Evolutionary conservation across 2,113 vertebrate genomes (phyloP).

Genomic region (Elephantulus edwardii): DNA sequence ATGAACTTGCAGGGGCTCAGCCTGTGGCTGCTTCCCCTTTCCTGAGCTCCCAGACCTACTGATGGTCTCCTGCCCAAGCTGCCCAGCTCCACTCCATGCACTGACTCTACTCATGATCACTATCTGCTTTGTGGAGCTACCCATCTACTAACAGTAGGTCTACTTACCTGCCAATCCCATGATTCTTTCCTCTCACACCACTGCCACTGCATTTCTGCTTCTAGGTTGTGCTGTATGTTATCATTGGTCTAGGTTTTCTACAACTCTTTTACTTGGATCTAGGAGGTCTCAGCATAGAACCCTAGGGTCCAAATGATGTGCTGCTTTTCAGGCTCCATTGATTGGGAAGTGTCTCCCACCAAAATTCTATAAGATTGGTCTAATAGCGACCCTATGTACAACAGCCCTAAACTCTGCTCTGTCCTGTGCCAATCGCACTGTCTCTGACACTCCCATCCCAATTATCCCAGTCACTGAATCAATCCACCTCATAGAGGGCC

Average conservation of each 20-base stretch:
- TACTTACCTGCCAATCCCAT: neutral
- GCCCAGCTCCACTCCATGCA: neutral
- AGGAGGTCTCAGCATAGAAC: neutral
- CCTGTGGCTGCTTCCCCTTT: neutral
- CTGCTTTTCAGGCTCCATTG: neutral
- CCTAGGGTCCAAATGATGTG: neutral
- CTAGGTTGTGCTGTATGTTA: neutral
- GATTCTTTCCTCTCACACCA: neutral
- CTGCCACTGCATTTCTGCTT: neutral
- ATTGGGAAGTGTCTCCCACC: neutral
- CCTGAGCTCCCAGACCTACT: neutral
- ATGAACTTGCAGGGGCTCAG: neutral
- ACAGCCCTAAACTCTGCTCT: too few relatives aligned
- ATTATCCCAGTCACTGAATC: too few relatives aligned
- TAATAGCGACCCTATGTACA: too few relatives aligned
- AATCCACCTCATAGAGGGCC: too few relatives aligned
- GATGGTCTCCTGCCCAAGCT: neutral
- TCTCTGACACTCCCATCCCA: too few relatives aligned
- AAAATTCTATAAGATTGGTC: neutral
- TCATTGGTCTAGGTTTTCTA: neutral
- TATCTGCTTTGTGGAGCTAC: neutral
- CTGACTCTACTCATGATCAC: neutral
- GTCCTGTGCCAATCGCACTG: too few relatives aligned
- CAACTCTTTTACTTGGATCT: neutral
- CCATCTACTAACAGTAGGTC: neutral